Evolutionary conservation across 2,888 invertebrate genomes (phyloP).

Genomic region (Andrena marginata): DNA sequence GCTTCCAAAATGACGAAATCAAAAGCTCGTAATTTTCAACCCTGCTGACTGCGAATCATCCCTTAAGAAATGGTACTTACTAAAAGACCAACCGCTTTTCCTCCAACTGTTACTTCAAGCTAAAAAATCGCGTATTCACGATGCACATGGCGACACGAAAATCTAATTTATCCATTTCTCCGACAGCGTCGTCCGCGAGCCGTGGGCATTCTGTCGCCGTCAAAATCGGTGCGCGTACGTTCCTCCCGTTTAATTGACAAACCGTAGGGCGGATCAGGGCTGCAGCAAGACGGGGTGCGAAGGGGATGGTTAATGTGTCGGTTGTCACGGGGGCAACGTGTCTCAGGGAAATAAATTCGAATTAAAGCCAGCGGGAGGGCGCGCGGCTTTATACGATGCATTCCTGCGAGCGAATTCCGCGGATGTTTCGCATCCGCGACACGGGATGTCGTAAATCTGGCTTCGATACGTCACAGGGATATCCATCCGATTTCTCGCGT

Average conservation of each 20-base stretch:
- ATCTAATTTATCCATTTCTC: background rate
- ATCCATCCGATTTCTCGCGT: background rate
- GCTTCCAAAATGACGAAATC: no score
- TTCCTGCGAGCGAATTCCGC: background rate
- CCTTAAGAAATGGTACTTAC: no score
- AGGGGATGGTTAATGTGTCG: background rate
- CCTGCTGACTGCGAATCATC: no score
- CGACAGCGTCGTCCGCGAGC: background rate
- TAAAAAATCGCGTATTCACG: background rate
- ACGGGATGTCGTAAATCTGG: constrained; percentile 32
- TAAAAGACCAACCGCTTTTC: no score
- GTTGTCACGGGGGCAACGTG: background rate
- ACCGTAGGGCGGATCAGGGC: constrained; percentile 2
- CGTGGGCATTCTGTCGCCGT: background rate
- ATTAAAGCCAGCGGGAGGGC: background rate
- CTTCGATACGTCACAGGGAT: constrained; percentile 36
- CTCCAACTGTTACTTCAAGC: no score
- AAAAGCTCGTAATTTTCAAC: no score
- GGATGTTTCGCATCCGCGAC: constrained; percentile 27
- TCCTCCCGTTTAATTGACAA: constrained; percentile 16
- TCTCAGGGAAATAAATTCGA: constrained; percentile 20
- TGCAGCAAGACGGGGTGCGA: constrained; percentile 4
- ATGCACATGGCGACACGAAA: background rate
- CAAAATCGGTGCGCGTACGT: background rate
- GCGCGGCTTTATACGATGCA: constrained; percentile 18